Evolutionary conservation across 1,140 invertebrate genomes (phyloP).

Genomic region (Formica exsecta): DNA sequence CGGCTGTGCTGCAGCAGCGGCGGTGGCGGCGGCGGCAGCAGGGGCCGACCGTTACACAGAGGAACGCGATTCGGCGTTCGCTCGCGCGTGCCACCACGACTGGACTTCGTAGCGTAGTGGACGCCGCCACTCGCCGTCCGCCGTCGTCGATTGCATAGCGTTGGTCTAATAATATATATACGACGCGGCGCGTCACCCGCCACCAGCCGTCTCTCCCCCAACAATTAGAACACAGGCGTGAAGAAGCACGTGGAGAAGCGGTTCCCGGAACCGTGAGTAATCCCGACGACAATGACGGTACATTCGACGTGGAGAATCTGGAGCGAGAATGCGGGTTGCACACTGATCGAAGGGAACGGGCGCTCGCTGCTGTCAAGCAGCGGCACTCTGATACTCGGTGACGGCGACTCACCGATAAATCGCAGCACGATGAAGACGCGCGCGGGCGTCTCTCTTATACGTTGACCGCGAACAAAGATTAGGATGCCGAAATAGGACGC

Average conservation of each 20-base stretch:
- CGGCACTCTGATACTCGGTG: not conserved
- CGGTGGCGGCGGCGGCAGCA: conserved; percentile 30
- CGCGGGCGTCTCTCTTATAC: conserved; percentile 59
- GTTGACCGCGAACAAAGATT: conserved; percentile 63
- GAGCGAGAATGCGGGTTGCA: conserved; percentile 5
- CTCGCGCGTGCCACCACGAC: conserved; percentile 36
- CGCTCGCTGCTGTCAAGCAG: conserved; percentile 73
- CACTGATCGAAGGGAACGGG: not conserved
- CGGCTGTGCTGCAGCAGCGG: not conserved
- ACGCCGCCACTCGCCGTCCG: conserved; percentile 71
- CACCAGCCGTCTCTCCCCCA: conserved; percentile 15
- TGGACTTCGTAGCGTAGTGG: conserved; percentile 41
- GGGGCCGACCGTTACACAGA: conserved; percentile 33
- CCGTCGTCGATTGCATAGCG: conserved; percentile 61
- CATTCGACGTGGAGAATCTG: not conserved
- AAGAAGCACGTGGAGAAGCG: conserved; percentile 52
- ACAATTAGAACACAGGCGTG: not conserved
- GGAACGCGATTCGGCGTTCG: conserved; percentile 44
- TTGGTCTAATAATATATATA: conserved; percentile 73
- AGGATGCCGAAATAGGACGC: too few relatives aligned
- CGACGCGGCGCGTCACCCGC: conserved; percentile 4
- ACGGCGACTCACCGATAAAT: too few relatives aligned
- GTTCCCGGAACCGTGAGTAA: conserved; percentile 9
- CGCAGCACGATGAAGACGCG: too few relatives aligned
- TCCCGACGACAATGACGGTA: not conserved